Base-by-base conservation (phyloP, 1,140 invertebrate genomes). In the Rhyacophila brunnea region DNA sequence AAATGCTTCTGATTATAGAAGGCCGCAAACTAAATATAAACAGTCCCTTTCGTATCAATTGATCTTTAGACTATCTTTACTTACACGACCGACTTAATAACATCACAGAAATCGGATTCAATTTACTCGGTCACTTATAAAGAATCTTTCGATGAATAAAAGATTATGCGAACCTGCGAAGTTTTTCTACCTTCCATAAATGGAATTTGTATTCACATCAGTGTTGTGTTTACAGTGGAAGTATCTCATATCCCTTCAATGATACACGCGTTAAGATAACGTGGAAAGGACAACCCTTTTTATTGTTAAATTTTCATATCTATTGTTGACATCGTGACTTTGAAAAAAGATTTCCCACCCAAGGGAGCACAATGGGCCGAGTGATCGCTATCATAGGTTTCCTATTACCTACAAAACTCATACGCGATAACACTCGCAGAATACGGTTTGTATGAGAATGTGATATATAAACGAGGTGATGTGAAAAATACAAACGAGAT, bases 301-400 rank as follows among this genome's bases (percentile, higher is more conserved):
- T 58, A 63, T 63, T 58, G 61, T 54, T 15, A 52, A 58, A 55
- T 63, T 52, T 58, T 58, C 49, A 63, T 63, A 63, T 63, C 61
- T 45, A 14, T 51, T 42, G 45, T 42, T 42, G 50, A 58, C 56
- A 58, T 63, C 61, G 44, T 38, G 40, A 54, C 49, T 58, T 49
- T 43, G 49, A 49, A 54, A 48, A 62, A 54, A 58, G 50, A 58
- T 62, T 58, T 38, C 40, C 23, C 15, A 43, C 40, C 49, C 40
- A n/a, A n/a, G 43, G 50, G 49, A 50, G 35, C 32, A 62, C 60
- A 62, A 62, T 58, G 54, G 60, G 38, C 40, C 28, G 9, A 14
- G 48, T 46, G 60, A 62, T 62, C 42, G 17, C 50, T 58, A 62
- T 62, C 60, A 19, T 40, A 48, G 34, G 17, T 50, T 51, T 62